Percentiles rank a stretch among this genome's conserved stretches.
Evolutionary conservation across 1,140 invertebrate genomes (phyloP).

Genomic region (Heliconius melpomene): DNA sequence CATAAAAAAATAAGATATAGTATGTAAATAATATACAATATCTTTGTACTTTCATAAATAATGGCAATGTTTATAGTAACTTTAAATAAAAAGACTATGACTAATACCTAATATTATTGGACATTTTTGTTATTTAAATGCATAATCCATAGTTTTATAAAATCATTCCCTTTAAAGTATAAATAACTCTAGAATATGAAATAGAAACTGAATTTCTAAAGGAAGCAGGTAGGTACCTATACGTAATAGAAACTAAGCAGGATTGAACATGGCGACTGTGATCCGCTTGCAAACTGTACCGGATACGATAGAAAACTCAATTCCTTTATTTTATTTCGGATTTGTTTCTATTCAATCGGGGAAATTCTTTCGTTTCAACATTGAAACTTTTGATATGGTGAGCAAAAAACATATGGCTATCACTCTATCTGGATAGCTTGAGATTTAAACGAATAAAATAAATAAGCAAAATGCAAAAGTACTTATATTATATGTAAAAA

Average conservation of each 20-base stretch:
- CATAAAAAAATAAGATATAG: neutral
- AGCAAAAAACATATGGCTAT: slow-evolving; percentile 23
- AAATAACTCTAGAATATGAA: neutral
- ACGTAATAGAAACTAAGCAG: slow-evolving; percentile 55
- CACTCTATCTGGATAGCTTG: neutral
- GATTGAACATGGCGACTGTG: slow-evolving; percentile 71
- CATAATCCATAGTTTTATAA: no score
- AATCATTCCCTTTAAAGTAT: neutral
- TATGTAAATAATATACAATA: neutral
- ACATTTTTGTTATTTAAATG: no score
- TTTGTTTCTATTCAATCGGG: slow-evolving; percentile 72
- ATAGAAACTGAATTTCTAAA: neutral
- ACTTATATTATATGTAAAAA: neutral
- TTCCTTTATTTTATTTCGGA: slow-evolving; percentile 74
- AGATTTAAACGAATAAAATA: neutral
- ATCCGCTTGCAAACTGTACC: slow-evolving; percentile 75
- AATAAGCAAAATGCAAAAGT: neutral
- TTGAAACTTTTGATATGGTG: slow-evolving; percentile 59
- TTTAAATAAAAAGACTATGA: neutral
- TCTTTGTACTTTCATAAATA: neutral
- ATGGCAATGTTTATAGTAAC: neutral
- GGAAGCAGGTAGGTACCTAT: slow-evolving; percentile 9
- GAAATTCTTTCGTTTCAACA: slow-evolving; percentile 65
- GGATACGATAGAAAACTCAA: slow-evolving; percentile 73
- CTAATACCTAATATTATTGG: no score